These are phyloP conservation scores for Platichthys stellatus DNA, from an alignment of 2,113 vertebrate genomes.

Conservation along the genomic window DNA sequence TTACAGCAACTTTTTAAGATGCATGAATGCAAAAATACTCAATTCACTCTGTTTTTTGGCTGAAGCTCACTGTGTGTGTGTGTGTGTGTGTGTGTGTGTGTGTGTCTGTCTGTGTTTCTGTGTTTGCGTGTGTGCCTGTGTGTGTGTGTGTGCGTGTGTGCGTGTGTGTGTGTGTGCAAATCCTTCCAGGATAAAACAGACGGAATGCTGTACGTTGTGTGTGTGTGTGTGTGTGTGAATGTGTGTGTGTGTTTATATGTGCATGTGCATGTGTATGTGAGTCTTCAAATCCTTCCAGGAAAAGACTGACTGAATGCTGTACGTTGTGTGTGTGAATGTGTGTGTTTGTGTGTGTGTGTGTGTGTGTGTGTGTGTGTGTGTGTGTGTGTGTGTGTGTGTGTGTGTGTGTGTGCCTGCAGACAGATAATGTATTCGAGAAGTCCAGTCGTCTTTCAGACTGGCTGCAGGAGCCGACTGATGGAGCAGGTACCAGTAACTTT, in stretches of 20 bases:
- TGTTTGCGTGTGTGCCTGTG: neutral
- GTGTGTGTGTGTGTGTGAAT: too few species aligned
- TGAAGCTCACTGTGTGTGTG: too few species aligned
- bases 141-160: conserved; percentile 13
- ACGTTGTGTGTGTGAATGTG: neutral
- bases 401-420: conserved; percentile 51
- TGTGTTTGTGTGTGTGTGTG: conserved; percentile 36
- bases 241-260: too few species aligned
- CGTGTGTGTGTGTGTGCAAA: too few species aligned
- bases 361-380: neutral
- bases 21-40: too few species aligned
- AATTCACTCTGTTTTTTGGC: neutral
- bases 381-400: conserved; percentile 7
- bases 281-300: conserved; percentile 58
- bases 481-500: neutral
- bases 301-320: conserved; percentile 31
- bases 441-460: conserved; percentile 52
- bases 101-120: too few species aligned
- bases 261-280: too few species aligned
- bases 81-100: too few species aligned
- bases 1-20: too few species aligned
- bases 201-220: too few species aligned
- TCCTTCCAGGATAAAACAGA: too few species aligned
- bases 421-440: conserved; percentile 54
- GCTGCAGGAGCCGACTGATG: conserved; percentile 31